Conservation (phyloP, 1,140 invertebrate genomes). For the Theocolax elegans region DNA sequence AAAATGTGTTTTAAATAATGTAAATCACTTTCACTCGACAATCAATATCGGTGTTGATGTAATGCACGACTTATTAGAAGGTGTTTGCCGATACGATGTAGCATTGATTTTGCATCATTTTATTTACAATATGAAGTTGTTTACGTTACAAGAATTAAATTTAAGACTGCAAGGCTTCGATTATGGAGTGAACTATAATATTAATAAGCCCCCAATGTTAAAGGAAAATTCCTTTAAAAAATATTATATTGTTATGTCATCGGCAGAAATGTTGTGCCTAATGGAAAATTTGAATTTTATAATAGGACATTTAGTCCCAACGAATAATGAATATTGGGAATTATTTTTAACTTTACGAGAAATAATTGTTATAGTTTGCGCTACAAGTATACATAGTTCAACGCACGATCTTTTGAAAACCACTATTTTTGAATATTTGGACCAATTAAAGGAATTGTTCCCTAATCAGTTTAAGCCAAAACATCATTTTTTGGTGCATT, state of each 20-base stretch:
- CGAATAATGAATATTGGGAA: too few species aligned
- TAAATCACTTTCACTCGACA: too few species aligned
- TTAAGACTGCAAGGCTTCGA: too few species aligned
- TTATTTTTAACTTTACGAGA: not conserved
- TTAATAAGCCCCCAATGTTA: not conserved
- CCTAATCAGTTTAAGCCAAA: not conserved
- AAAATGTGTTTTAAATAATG: slow-evolving; percentile 54
- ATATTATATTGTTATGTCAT: not conserved
- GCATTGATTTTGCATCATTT: slow-evolving; percentile 43
- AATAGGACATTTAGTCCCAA: not conserved
- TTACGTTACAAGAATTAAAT: not conserved
- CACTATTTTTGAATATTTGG: too few species aligned
- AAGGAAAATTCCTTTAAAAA: not conserved
- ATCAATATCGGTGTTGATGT: slow-evolving; percentile 57
- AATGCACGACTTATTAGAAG: too few species aligned
- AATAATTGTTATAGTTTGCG: not conserved
- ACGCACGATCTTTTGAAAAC: not conserved
- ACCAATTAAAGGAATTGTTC: not conserved
- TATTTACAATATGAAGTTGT: not conserved
- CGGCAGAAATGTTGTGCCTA: too few species aligned
- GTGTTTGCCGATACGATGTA: slow-evolving; percentile 57
- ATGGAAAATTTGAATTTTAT: slow-evolving; percentile 2
- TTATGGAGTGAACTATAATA: not conserved
- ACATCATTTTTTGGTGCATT: slow-evolving; percentile 1
- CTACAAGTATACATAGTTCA: not conserved